These are phyloP conservation scores for Dryomyza anilis DNA, from an alignment of 2,888 invertebrate genomes.

Conservation along the genomic window DNA sequence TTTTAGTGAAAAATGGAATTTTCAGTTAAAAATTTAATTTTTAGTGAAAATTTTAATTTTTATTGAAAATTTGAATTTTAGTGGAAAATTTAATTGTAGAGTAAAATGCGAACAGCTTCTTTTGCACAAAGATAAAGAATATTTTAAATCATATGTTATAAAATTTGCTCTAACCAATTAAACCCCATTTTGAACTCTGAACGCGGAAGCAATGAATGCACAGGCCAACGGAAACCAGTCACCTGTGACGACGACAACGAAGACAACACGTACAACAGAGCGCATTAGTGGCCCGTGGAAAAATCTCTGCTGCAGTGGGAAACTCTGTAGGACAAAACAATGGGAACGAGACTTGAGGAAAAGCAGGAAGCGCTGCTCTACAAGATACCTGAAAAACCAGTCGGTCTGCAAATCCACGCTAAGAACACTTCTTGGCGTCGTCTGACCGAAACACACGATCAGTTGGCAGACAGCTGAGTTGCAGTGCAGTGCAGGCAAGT, in stretches of 20 bases:
- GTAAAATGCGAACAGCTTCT: too few species aligned
- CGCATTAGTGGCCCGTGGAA: background rate
- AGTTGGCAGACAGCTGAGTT: constrained; percentile 9
- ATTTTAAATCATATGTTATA: too few species aligned
- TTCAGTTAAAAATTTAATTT: too few species aligned
- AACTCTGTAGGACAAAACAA: background rate
- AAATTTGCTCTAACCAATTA: too few species aligned
- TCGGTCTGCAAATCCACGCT: background rate
- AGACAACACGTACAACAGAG: background rate
- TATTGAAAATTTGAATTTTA: too few species aligned
- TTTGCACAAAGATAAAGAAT: too few species aligned
- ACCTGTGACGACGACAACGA: background rate
- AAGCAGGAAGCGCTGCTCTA: background rate
- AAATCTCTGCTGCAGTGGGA: background rate
- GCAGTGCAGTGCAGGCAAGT: background rate
- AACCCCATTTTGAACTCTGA: background rate
- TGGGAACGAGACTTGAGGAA: background rate
- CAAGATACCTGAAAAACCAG: constrained; percentile 14
- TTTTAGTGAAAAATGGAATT: too few species aligned
- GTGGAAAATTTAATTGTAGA: too few species aligned
- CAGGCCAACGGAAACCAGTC: background rate
- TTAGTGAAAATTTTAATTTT: too few species aligned
- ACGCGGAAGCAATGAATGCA: constrained; percentile 19
- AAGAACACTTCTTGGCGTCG: constrained; percentile 13
- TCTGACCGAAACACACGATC: background rate